Evolutionary conservation across 1,140 invertebrate species (phyloP).

Genomic region (Copidosoma floridanum): DNA sequence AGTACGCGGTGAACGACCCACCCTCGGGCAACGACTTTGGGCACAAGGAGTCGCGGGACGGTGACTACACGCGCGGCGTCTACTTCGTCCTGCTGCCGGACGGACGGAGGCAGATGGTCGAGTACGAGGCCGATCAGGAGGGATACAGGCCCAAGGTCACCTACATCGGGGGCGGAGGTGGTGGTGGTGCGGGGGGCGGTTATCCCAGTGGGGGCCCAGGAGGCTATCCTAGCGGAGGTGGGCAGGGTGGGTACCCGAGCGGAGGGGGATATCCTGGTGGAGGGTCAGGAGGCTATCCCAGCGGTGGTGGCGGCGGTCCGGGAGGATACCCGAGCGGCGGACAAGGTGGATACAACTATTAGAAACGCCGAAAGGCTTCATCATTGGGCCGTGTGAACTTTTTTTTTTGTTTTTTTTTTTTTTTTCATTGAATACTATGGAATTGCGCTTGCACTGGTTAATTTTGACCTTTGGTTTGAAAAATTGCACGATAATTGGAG

Average conservation of each 20-base stretch:
- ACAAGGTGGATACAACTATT: slow-evolving; percentile 21
- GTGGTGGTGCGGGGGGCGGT: slow-evolving; percentile 51
- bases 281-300: slow-evolving; percentile 21
- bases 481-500: no score
- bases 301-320: neutral
- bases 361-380: neutral
- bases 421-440: no score
- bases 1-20: slow-evolving; percentile 51
- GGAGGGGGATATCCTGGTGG: neutral
- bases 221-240: slow-evolving; percentile 16
- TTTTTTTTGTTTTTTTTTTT: no score
- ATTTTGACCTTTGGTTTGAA: no score
- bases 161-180: slow-evolving; percentile 66
- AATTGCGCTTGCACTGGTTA: no score
- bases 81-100: slow-evolving; percentile 54
- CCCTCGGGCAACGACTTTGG: slow-evolving; percentile 48
- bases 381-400: no score
- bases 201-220: slow-evolving; percentile 29
- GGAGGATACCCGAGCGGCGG: slow-evolving; percentile 20
- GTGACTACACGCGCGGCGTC: slow-evolving; percentile 46
- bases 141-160: slow-evolving; percentile 55
- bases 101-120: slow-evolving; percentile 52
- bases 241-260: slow-evolving; percentile 22
- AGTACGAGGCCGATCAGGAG: slow-evolving; percentile 51
- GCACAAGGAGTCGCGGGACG: slow-evolving; percentile 50